phyloP scores from a whole-genome alignment of 2,797 vertebrate species.

The Eremophila alpestris region DNA sequence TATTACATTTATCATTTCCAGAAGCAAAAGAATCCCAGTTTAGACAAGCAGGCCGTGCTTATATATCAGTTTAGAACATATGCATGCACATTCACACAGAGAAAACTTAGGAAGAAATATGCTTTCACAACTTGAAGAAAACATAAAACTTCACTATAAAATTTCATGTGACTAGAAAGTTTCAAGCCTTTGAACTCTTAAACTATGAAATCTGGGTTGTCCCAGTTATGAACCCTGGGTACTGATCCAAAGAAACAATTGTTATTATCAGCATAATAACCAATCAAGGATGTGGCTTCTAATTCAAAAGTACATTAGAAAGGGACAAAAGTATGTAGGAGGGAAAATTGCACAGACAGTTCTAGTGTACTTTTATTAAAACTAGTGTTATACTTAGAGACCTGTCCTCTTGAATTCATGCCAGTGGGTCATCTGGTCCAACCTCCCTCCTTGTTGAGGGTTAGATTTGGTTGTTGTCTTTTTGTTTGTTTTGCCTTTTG shows the following conservation, averaged over 20 bases:
- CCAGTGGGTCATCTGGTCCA: neutral
- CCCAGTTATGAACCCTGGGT: neutral
- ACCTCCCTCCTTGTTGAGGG: no score
- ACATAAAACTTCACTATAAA: neutral
- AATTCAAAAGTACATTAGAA: neutral
- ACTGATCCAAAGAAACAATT: neutral
- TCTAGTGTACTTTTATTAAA: neutral
- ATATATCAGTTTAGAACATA: neutral
- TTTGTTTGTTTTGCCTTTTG: no score
- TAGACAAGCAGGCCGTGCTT: neutral
- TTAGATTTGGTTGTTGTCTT: no score
- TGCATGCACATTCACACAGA: fast-evolving
- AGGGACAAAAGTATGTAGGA: neutral
- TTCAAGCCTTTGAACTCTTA: neutral
- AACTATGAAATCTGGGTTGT: neutral
- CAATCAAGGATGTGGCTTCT: neutral
- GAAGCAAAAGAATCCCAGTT: neutral
- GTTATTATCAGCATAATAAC: neutral
- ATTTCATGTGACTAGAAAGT: neutral
- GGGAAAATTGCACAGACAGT: neutral
- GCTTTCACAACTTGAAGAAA: neutral
- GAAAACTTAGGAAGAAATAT: fast-evolving
- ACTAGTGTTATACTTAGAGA: neutral
- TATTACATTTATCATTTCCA: neutral
- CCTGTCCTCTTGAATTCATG: neutral